These are phyloP conservation scores for Acanthaster planci DNA, from an alignment of 35 echinoderm and acorn worm species.

Conservation along the genomic window DNA sequence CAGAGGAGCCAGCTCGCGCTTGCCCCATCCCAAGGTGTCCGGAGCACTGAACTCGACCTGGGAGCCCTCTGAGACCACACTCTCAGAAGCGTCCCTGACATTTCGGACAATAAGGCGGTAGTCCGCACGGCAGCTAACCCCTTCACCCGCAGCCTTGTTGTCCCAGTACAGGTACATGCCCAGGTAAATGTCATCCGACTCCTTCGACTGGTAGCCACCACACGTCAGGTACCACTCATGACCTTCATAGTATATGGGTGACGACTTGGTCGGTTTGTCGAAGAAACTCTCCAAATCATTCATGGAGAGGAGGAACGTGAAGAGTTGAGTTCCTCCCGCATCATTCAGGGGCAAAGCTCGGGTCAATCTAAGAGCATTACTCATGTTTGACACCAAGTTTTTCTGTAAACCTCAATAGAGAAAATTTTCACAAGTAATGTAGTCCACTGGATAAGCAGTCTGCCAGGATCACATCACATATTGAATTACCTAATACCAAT, in stretches of 20 bases:
- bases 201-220: slow-evolving; percentile 47
- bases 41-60: slow-evolving; percentile 93
- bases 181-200: slow-evolving; percentile 50
- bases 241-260: slow-evolving; percentile 82
- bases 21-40: slow-evolving; percentile 83
- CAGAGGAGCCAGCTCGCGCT: slow-evolving; percentile 84
- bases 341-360: slow-evolving; percentile 87
- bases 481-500: too few species aligned
- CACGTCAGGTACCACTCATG: slow-evolving; percentile 95
- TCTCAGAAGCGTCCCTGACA: slow-evolving; percentile 79
- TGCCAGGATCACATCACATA: too few species aligned
- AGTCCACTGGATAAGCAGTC: too few species aligned
- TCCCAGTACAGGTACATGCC: slow-evolving; percentile 92
- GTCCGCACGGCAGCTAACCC: slow-evolving; percentile 77
- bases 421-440: too few species aligned
- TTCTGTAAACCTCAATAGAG: too few species aligned
- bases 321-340: slow-evolving; percentile 84
- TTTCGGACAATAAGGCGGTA: slow-evolving; percentile 89
- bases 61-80: slow-evolving; percentile 81
- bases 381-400: neutral
- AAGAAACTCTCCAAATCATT: slow-evolving; percentile 73
- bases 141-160: slow-evolving; percentile 51
- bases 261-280: slow-evolving; percentile 60
- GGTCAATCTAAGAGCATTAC: slow-evolving; percentile 73
- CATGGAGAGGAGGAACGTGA: slow-evolving; percentile 78